These are phyloP conservation scores for Patagioenas fasciata DNA, from an alignment of 2,113 vertebrate species.

Conservation along the genomic window DNA sequence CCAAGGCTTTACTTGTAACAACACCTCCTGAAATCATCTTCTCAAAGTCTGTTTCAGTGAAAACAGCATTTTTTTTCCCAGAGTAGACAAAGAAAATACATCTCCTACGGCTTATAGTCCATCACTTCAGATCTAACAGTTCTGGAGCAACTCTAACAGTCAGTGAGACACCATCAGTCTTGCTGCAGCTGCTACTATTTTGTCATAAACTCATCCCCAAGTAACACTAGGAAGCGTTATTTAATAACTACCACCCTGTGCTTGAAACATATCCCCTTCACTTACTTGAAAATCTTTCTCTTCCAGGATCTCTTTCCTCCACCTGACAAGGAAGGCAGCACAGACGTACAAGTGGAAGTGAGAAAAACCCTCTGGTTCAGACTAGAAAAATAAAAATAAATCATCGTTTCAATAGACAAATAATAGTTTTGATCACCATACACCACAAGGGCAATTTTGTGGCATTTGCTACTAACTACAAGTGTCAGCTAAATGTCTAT, in stretches of 20 bases:
- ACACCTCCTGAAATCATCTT: neutral
- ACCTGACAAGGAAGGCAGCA: conserved; percentile 92
- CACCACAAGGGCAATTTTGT: neutral
- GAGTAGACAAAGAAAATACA: neutral
- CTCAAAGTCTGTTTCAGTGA: neutral
- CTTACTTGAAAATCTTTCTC: conserved; percentile 93
- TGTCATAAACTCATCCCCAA: neutral
- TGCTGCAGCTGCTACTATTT: neutral
- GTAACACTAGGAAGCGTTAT: neutral
- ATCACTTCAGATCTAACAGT: neutral
- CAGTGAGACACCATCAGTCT: neutral
- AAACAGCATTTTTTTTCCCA: neutral
- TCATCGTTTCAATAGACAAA: neutral
- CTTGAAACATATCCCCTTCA: neutral
- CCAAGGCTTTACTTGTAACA: neutral
- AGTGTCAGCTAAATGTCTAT: neutral
- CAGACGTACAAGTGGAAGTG: conserved; percentile 97
- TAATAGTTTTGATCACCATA: neutral
- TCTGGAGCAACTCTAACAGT: neutral
- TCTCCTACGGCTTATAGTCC: neutral
- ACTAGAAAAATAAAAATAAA: conserved; percentile 71
- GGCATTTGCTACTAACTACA: neutral
- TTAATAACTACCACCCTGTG: neutral
- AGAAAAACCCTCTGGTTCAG: conserved; percentile 97
- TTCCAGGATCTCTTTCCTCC: conserved; percentile 88